Base-by-base conservation (phyloP, 2,888 invertebrate species). In the Caenorhabditis doughertyi region DNA sequence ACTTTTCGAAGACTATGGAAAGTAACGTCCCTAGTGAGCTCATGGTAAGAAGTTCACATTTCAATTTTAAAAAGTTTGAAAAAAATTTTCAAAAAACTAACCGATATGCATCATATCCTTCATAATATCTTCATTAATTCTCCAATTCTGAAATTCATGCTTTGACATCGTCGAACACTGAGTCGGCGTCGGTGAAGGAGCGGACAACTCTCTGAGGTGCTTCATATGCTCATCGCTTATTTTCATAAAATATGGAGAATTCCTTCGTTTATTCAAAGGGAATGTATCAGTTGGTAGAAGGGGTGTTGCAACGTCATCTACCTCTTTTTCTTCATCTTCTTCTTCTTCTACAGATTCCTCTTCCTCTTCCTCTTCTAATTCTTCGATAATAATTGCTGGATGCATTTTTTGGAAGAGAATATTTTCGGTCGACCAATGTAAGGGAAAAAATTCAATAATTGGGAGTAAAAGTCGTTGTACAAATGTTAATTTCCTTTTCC, bases 41-140 rank as follows among this genome's bases (percentile, higher is more conserved):
- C n/a, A n/a, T n/a, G n/a, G n/a, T n/a, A n/a, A n/a, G n/a, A n/a
- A n/a, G n/a, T n/a, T n/a, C n/a, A n/a, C n/a, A n/a, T n/a, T n/a
- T n/a, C n/a, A n/a, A n/a, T n/a, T n/a, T n/a, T n/a, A n/a, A n/a
- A n/a, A n/a, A n/a, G n/a, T n/a, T n/a, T n/a, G n/a, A n/a, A n/a
- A n/a, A n/a, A n/a, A n/a, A n/a, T n/a, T n/a, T n/a, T n/a, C n/a
- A n/a, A 65, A 74, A 44, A 51, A 62, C 84, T 81, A 51, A 84
- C 84, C 60, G 18, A 84, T 73, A 35, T 76, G 53, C 58, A 84
- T 81, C 84, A 84, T 84, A 25, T 79, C 71, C 16, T 39, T 35
- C 76, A 84, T 84, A 3, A 70, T 62, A 9, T 76, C 67, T 4
- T 81, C 81, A 60, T 70, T 74, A 16, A 84, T 72, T 29, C 81